phyloP scores from a whole-genome alignment of 2,797 vertebrate genomes.

The Dallia pectoralis region DNA sequence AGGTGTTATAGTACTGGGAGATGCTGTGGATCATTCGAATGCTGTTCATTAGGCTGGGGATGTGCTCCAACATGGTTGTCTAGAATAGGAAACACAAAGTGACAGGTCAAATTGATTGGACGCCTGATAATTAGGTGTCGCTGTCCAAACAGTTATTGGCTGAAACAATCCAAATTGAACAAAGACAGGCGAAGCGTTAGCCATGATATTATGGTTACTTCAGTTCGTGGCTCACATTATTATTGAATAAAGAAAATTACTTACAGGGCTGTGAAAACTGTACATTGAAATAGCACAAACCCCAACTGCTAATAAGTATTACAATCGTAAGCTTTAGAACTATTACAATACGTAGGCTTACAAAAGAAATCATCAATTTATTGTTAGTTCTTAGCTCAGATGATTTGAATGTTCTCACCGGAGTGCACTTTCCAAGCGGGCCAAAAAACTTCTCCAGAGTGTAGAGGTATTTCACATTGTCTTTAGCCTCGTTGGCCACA shows the following conservation, averaged over 20 bases:
- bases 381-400: neutral
- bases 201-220: neutral
- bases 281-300: neutral
- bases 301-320: neutral
- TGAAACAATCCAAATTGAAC: no score
- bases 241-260: neutral
- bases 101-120: neutral
- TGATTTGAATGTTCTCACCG: conserved; percentile 63
- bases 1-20: conserved; percentile 80
- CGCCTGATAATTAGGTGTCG: neutral
- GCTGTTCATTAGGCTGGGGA: conserved; percentile 76
- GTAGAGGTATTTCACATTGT: conserved; percentile 81
- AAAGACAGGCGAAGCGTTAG: neutral
- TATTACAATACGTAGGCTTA: neutral
- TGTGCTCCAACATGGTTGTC: conserved; percentile 69
- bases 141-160: no score
- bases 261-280: neutral
- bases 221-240: neutral
- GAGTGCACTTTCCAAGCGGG: conserved; percentile 70
- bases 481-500: conserved; percentile 83
- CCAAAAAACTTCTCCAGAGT: conserved; percentile 78
- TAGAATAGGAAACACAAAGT: conserved; percentile 37
- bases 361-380: neutral
- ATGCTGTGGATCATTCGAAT: conserved; percentile 77
- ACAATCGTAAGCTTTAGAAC: neutral